phyloP scores from a whole-genome alignment of 2,888 invertebrate species.

The Rhimphoctona megacephalus region DNA sequence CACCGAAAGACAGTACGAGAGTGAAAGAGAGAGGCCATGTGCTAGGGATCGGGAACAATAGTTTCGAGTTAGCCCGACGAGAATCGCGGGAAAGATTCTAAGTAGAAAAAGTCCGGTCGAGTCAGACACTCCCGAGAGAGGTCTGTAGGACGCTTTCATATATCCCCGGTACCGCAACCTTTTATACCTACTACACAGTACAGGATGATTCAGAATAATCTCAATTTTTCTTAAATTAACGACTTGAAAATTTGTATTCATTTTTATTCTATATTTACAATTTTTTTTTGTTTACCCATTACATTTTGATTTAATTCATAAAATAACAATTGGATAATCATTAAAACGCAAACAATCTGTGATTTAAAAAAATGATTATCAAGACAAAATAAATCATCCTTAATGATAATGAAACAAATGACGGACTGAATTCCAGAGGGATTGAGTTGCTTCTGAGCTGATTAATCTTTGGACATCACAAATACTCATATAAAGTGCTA shows the following conservation, averaged over 20 bases:
- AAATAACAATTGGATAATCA: background rate
- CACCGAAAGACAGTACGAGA: slow-evolving; percentile 27
- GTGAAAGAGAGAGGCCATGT: slow-evolving; percentile 40
- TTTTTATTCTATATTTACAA: background rate
- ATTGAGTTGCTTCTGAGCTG: background rate
- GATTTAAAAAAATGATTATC: background rate
- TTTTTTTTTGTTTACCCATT: background rate
- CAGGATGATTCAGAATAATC: background rate
- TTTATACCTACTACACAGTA: slow-evolving; percentile 1
- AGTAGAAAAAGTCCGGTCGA: slow-evolving; percentile 63
- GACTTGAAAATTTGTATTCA: background rate
- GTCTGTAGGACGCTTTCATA: slow-evolving; percentile 29
- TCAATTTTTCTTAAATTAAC: background rate
- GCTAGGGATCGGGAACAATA: slow-evolving; percentile 57
- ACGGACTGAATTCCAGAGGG: background rate
- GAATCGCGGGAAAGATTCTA: slow-evolving; percentile 47
- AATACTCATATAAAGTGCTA: background rate
- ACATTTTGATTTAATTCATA: background rate
- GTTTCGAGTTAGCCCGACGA: slow-evolving; percentile 60
- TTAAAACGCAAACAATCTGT: background rate
- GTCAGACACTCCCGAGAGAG: slow-evolving; percentile 59
- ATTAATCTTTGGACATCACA: background rate
- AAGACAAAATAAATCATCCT: background rate
- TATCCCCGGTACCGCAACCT: slow-evolving; percentile 25
- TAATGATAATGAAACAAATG: background rate